Conservation (phyloP, 2,797 vertebrate genomes). For the Tolypeutes matacus region DNA sequence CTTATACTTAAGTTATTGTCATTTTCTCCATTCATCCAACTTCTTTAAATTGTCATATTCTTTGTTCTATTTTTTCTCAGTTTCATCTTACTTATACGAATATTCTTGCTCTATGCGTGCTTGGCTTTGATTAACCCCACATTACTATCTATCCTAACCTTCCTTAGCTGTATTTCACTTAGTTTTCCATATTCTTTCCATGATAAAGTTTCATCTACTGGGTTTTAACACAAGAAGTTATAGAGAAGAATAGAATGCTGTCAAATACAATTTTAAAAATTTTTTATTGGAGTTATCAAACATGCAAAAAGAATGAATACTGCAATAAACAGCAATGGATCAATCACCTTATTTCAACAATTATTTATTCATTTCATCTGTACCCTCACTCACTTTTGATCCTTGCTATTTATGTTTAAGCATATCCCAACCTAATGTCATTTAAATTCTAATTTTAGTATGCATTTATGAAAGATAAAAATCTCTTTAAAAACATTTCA, state of each 20-base stretch:
- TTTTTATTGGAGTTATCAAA: neutral
- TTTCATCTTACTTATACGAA: neutral
- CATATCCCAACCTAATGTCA: neutral
- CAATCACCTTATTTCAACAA: neutral
- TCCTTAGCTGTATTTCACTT: neutral
- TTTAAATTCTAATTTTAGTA: neutral
- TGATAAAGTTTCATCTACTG: neutral
- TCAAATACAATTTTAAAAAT: neutral
- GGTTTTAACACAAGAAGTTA: neutral
- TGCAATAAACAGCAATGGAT: neutral
- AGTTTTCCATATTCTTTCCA: neutral
- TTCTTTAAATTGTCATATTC: neutral
- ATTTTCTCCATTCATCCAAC: neutral
- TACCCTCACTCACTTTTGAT: neutral
- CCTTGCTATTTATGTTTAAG: neutral
- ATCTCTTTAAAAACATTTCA: neutral
- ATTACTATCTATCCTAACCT: neutral
- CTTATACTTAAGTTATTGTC: neutral
- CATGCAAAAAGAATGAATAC: neutral
- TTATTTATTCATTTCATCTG: neutral
- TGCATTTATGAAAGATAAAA: neutral
- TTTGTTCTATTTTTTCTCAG: neutral
- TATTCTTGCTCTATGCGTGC: neutral
- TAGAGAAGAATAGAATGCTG: neutral
- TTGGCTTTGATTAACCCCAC: neutral